Conservation (phyloP, 2,888 invertebrate species). For the Eupithecia subfuscata region DNA sequence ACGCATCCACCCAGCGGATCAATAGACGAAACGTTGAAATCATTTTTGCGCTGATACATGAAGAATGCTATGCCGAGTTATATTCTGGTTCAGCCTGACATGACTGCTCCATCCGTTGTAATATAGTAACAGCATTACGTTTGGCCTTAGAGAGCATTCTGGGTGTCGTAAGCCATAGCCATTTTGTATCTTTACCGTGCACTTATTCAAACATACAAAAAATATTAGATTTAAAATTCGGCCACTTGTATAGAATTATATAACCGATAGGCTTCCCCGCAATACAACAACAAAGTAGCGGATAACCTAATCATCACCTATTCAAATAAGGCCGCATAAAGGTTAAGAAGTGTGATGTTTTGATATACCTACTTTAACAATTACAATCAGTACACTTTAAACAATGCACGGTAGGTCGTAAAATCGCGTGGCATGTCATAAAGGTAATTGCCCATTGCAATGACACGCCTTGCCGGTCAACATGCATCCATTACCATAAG, state of each 20-base stretch:
- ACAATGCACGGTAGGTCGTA: slow-evolving; percentile 37
- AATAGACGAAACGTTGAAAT: neutral
- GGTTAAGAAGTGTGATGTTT: slow-evolving; percentile 25
- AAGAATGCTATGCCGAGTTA: neutral
- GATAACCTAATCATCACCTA: neutral
- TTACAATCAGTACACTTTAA: slow-evolving; percentile 20
- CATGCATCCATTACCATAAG: slow-evolving; percentile 74
- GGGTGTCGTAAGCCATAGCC: slow-evolving; percentile 2
- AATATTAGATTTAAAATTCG: neutral
- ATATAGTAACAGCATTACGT: neutral
- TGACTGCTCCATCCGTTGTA: neutral
- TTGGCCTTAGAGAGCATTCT: neutral
- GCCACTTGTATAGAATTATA: neutral
- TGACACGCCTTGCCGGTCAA: slow-evolving; percentile 50
- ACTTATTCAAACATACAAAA: slow-evolving; percentile 6
- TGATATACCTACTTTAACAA: slow-evolving; percentile 11
- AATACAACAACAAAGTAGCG: neutral
- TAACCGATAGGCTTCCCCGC: neutral
- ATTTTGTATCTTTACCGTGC: slow-evolving; percentile 21
- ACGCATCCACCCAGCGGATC: neutral
- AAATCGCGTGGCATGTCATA: slow-evolving; percentile 40
- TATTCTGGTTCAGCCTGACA: neutral
- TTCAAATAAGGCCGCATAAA: slow-evolving; percentile 19
- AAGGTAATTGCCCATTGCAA: slow-evolving; percentile 55
- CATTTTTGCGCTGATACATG: neutral